Evolutionary conservation across 2,113 vertebrate genomes (phyloP), one percentile per base, ranked within the genome.

Genomic region (Tor tambroides): DNA sequence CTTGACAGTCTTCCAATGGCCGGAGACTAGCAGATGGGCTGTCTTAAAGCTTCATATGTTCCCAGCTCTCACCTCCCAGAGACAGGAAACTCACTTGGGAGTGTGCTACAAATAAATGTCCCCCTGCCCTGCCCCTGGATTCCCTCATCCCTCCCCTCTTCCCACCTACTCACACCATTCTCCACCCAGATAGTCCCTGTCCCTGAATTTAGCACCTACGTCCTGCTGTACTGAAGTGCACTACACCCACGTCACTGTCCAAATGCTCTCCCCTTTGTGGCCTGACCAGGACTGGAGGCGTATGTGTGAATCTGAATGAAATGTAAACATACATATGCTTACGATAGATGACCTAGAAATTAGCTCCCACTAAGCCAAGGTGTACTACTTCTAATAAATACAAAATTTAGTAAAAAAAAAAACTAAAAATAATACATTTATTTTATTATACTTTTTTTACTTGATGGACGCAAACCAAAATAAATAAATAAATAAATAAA

Each of bases 11-110:
- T 95, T 98, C 97, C 98, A 98, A 95, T 94, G 95, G 96, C 96
- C 95, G 96, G 95, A 95, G 95, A 96, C 94, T 94, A 97, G 96
- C 98, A 99, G 98, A 99, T 99, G 98, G 98, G 95, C 95, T 94
- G 96, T 97, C 97, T 98, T 97, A 96, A 95, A 96, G 96, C 95
- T 96, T 97, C 97, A 96, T 96, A 96, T 96, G 96, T 96, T 98
- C 96, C 95, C 96, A 96, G 96, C 96, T 96, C 96, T 95, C 96
- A 96, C 97, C 96, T 95, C 96, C 94, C 96, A 96, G 96, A 95
- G 96, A 97, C 96, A 95, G 97, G 96, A 96, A 96, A 96, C 96
- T 94, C 95, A 96, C 96, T 96, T 94, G 91, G 97, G 96, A 97
- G 97, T 92, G 81, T 92, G 93, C 96, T 94, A 93, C 96, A 97